phyloP scores from a whole-genome alignment of 2,113 vertebrate genomes.

The Limanda limanda region DNA sequence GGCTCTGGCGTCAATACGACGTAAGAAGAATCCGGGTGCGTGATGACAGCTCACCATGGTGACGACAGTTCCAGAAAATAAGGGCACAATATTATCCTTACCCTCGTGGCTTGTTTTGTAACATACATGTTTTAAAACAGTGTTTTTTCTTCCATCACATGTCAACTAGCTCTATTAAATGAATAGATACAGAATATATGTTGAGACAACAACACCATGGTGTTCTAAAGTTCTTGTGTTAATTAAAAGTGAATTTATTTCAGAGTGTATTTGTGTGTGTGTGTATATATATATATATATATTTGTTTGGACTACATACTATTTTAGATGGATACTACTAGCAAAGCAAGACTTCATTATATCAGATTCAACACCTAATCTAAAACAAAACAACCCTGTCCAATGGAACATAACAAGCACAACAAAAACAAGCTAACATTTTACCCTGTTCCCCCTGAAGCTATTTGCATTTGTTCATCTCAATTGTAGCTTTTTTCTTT shows the following conservation, averaged over 20 bases:
- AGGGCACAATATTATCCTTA: constrained; percentile 34
- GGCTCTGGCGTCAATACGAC: constrained; percentile 67
- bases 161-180: background rate
- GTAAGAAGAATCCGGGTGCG: constrained; percentile 73
- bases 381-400: background rate
- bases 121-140: background rate
- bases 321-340: too few relatives aligned
- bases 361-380: background rate
- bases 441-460: background rate
- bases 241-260: background rate
- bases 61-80: constrained; percentile 77
- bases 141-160: background rate
- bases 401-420: background rate
- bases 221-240: background rate
- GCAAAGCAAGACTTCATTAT: too few relatives aligned
- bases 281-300: too few relatives aligned
- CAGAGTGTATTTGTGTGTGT: too few relatives aligned
- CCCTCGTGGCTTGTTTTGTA: constrained; percentile 15
- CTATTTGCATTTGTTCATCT: too few relatives aligned
- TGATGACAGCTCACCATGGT: constrained; percentile 67
- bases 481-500: too few relatives aligned
- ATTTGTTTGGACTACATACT: too few relatives aligned
- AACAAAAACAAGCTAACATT: background rate
- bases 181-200: background rate
- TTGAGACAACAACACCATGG: too few relatives aligned